Evolutionary conservation across 2,888 invertebrate genomes (phyloP), one percentile per base, ranked within the genome.

Genomic region (Dynastes grantii): DNA sequence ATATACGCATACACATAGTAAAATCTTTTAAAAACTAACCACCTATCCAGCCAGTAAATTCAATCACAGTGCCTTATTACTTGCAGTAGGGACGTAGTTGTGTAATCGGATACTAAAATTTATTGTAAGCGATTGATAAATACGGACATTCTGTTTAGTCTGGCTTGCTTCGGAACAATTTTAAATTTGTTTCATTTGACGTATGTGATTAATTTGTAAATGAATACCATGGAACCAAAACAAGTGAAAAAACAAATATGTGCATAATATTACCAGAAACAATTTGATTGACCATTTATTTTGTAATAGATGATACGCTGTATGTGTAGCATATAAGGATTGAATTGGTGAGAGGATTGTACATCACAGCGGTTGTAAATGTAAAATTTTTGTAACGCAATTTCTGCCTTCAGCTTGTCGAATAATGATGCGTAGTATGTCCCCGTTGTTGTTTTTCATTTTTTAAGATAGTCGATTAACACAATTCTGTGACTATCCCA

Each of bases 61-160:
- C 37, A 32, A 55, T 55, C 55, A 27, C 55, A 40, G 73, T 73
- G 32, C 73, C 58, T 73, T 73, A 73, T 73, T 73, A 58, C 58
- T 61, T 73, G 73, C 58, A 61, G 55, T 29, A 55, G 45, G 22
- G 22, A 61, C 61, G 61, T 55, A 55, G 70, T 53, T 27, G n/a
- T 51, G 70, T 61, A 73, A 73, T 13, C 58, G 53, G 45, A 73
- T 61, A 73, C 73, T 40, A 53, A 58, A 40, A 61, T 73, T 71
- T 51, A 22, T 37, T 22, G 61, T 58, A 45, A 73, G 27, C 58
- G 58, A 22, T 58, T 73, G 73, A 73, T 73, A 73, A 73, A 73
- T 73, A 58, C 58, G 73, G 27, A 37, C 61, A 61, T 45, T 61
- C 40, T 73, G 73, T 73, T 73, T 73, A 73, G 73, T 73, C 73